Percentiles rank a stretch among this genome's conserved stretches.
Conservation (phyloP, 2,797 vertebrate genomes). For the Botia kubotai region DNA sequence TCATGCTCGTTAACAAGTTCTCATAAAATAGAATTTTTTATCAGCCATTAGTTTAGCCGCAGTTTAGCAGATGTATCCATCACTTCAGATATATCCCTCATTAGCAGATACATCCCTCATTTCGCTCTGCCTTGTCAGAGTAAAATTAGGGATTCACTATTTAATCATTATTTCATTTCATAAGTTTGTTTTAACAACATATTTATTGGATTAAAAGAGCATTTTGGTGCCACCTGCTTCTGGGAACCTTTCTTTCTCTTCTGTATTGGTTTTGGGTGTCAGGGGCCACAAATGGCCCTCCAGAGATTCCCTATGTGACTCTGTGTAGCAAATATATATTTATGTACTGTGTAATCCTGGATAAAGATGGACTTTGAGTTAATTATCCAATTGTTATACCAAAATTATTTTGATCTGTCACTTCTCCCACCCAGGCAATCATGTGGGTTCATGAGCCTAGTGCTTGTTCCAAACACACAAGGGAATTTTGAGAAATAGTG, state of each 20-base stretch:
- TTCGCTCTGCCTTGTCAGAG: not conserved
- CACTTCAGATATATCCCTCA: too few species aligned
- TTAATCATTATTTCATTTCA: conserved; percentile 8
- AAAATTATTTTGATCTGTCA: conserved; percentile 75
- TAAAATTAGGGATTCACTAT: not conserved
- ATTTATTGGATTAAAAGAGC: conserved; percentile 26
- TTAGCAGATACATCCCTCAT: too few species aligned
- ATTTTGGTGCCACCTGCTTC: conserved; percentile 45
- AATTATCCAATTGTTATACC: conserved; percentile 83
- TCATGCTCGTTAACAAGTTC: not conserved
- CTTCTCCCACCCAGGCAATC: conserved; percentile 75
- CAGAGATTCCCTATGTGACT: conserved; percentile 74
- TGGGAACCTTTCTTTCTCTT: conserved; percentile 59
- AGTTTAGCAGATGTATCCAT: too few species aligned
- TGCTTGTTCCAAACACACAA: conserved; percentile 79
- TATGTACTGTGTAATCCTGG: conserved; percentile 87
- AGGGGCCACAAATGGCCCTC: conserved; percentile 77
- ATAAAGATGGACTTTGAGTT: conserved; percentile 89
- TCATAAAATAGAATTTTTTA: not conserved
- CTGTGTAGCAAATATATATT: conserved; percentile 83
- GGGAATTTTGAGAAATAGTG: conserved; percentile 81
- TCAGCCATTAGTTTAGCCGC: not conserved
- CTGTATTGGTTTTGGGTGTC: conserved; percentile 62
- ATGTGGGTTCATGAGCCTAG: conserved; percentile 68
- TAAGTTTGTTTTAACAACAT: conserved; percentile 27